phyloP scores from a whole-genome alignment of 2,113 vertebrate species.

The Sylvilagus bachmani region DNA sequence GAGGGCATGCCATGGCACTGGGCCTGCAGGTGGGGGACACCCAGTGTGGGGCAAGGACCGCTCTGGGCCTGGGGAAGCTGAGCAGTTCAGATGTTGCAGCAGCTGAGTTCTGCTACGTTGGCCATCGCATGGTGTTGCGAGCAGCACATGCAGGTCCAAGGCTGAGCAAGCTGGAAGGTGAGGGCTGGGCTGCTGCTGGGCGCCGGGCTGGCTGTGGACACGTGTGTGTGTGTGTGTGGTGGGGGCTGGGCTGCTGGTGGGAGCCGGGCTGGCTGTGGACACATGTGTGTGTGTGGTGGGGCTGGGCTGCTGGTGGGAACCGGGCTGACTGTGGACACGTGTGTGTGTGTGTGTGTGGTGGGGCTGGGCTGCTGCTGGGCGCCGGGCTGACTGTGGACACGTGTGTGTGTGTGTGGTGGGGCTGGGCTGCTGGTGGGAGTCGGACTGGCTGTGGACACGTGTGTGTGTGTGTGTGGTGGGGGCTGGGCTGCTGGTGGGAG shows the following conservation, averaged over 20 bases:
- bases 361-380: not conserved
- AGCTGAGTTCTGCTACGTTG: not conserved
- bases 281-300: not conserved
- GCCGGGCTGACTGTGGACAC: not conserved
- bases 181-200: too few relatives aligned
- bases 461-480: not conserved
- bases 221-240: too few relatives aligned
- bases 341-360: not conserved
- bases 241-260: not conserved
- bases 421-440: not conserved
- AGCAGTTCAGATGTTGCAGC: not conserved
- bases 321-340: not conserved
- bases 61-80: not conserved
- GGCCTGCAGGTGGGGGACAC: too few relatives aligned
- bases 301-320: not conserved
- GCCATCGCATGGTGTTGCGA: not conserved
- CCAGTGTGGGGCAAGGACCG: rapidly evolving
- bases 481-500: not conserved
- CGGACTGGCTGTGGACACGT: not conserved
- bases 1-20: not conserved
- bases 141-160: not conserved
- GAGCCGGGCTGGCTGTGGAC: not conserved
- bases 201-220: not conserved
- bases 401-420: not conserved
- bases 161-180: not conserved